These are phyloP conservation scores for Ethmia dodecea DNA, from an alignment of 2,888 invertebrate genomes.

Conservation along the genomic window DNA sequence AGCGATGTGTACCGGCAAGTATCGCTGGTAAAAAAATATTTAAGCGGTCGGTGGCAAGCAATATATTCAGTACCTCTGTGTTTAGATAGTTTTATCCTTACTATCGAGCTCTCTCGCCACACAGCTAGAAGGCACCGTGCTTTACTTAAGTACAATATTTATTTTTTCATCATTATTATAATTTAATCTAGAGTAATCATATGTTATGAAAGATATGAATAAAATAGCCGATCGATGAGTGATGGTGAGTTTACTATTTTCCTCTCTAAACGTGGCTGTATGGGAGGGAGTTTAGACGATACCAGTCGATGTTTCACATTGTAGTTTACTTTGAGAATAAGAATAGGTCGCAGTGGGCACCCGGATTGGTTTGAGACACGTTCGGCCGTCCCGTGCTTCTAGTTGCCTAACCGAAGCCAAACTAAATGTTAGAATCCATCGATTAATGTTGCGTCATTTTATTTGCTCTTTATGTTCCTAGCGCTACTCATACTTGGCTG, in stretches of 20 bases:
- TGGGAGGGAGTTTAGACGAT: conserved; percentile 37
- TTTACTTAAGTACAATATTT: too few relatives aligned
- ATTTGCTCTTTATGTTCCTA: conserved; percentile 54
- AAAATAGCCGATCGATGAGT: neutral
- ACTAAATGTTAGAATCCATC: conserved; percentile 41
- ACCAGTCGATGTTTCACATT: conserved; percentile 47
- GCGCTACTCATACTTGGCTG: conserved; percentile 52
- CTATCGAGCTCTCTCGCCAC: conserved; percentile 38
- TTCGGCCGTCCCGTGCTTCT: conserved; percentile 70
- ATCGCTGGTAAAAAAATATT: conserved; percentile 51
- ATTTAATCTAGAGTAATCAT: too few relatives aligned
- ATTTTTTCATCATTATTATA: too few relatives aligned
- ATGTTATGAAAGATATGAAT: too few relatives aligned
- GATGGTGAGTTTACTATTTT: neutral
- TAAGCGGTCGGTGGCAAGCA: conserved; percentile 46
- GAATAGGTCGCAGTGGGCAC: conserved; percentile 53
- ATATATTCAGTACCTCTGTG: conserved; percentile 51
- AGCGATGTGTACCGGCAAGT: conserved; percentile 51
- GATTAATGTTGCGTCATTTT: conserved; percentile 41
- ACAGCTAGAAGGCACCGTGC: too few relatives aligned
- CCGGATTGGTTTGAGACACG: conserved; percentile 49
- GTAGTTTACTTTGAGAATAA: conserved; percentile 42
- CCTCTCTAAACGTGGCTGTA: conserved; percentile 29
- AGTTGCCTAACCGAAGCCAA: conserved; percentile 65
- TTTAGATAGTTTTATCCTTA: conserved; percentile 53